A percentile compares a stretch with the other conserved stretches of the same genome.
These are phyloP conservation scores for Nomada ruficornis DNA, from an alignment of 2,888 invertebrate genomes.

Conservation along the genomic window DNA sequence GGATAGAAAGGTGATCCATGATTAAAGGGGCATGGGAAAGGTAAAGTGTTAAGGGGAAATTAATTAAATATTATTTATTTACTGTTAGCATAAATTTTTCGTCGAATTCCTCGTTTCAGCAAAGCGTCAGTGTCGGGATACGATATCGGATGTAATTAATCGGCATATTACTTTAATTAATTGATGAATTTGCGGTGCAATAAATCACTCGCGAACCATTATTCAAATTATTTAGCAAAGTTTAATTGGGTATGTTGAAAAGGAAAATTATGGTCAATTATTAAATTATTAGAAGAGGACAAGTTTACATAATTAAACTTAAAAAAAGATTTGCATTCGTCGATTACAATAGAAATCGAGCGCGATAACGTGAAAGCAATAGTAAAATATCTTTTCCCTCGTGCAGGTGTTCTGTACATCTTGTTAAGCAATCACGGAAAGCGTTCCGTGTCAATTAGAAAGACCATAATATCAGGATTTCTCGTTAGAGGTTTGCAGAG, in stretches of 20 bases:
- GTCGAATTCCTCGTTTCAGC: background rate
- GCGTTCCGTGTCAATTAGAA: conserved; percentile 56
- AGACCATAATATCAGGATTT: conserved; percentile 42
- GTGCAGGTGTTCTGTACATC: conserved; percentile 26
- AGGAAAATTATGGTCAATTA: too few species aligned
- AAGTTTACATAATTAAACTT: conserved; percentile 14
- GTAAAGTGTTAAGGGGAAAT: conserved; percentile 8
- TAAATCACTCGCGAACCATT: background rate
- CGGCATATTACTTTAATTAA: background rate
- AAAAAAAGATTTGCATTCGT: conserved; percentile 10
- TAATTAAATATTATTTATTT: conserved; percentile 28
- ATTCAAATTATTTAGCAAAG: background rate
- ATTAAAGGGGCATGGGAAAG: conserved; percentile 52
- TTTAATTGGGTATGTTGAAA: background rate
- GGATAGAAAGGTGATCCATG: conserved; percentile 24
- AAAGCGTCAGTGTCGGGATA: background rate
- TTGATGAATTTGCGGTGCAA: background rate
- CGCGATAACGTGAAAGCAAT: conserved; percentile 2
- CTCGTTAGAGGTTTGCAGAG: conserved; percentile 38
- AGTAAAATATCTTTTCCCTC: conserved; percentile 4
- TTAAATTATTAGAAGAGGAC: too few species aligned
- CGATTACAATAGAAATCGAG: conserved; percentile 14
- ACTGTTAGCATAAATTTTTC: background rate
- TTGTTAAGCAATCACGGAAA: conserved; percentile 50
- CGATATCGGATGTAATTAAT: conserved; percentile 1